Evolutionary conservation across 2,113 vertebrate species (phyloP).

Genomic region (Menura novaehollandiae): DNA sequence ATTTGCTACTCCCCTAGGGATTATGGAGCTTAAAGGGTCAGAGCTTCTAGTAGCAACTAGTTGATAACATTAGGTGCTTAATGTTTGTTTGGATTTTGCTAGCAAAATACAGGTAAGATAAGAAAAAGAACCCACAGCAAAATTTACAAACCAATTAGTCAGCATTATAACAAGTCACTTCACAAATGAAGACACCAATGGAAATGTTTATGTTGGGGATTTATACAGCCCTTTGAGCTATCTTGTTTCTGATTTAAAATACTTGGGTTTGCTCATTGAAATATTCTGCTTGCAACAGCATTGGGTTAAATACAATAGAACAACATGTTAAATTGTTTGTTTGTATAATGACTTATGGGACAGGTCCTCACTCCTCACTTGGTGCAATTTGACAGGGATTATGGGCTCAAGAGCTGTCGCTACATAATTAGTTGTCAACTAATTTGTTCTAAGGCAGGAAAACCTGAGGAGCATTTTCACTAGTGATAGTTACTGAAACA

Average conservation of each 20-base stretch:
- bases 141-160: constrained; percentile 32
- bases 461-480: not conserved
- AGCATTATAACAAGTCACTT: not conserved
- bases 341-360: not conserved
- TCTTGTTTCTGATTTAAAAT: constrained; percentile 41
- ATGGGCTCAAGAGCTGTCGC: not conserved
- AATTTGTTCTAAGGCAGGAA: not conserved
- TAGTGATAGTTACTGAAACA: not conserved
- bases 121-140: not conserved
- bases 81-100: constrained; percentile 21
- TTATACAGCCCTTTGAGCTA: not conserved
- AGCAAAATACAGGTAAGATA: not conserved
- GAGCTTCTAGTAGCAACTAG: not conserved
- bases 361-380: not conserved
- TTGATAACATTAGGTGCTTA: constrained; percentile 10
- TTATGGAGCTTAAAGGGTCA: constrained; percentile 31
- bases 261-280: not conserved
- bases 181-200: not conserved
- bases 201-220: constrained; percentile 26
- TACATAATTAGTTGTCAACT: constrained; percentile 1
- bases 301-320: not conserved
- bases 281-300: not conserved
- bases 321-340: constrained; percentile 1
- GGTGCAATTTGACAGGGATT: constrained; percentile 10
- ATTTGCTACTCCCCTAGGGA: not conserved